These are phyloP conservation scores for Mythimna albipuncta DNA, from an alignment of 2,888 invertebrate genomes.

Conservation along the genomic window DNA sequence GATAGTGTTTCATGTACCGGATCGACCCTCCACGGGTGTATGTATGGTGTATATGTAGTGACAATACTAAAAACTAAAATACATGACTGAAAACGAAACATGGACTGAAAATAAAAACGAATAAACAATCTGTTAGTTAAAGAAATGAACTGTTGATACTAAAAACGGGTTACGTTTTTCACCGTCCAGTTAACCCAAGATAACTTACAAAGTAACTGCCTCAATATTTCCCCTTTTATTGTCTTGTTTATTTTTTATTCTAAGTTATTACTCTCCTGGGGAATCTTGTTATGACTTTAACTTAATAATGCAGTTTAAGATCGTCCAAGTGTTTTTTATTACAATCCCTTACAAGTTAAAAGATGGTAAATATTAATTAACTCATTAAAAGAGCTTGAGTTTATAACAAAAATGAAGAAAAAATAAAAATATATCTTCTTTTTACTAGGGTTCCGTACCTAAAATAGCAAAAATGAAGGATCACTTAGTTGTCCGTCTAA, in stretches of 20 bases:
- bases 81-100: too few relatives aligned
- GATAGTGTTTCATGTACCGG: too few relatives aligned
- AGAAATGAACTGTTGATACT: slow-evolving; percentile 36
- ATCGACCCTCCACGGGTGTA: too few relatives aligned
- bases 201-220: slow-evolving; percentile 39
- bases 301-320: slow-evolving; percentile 45
- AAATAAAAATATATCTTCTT: background rate
- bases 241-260: slow-evolving; percentile 54
- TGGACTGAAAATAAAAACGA: slow-evolving; percentile 2
- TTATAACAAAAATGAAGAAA: slow-evolving; percentile 7
- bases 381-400: slow-evolving; percentile 12
- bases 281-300: slow-evolving; percentile 41
- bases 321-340: slow-evolving; percentile 19
- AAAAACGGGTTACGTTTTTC: slow-evolving; percentile 25
- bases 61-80: too few relatives aligned
- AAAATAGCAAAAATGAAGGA: too few relatives aligned
- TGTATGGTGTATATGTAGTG: too few relatives aligned
- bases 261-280: slow-evolving; percentile 44
- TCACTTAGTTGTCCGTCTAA: too few relatives aligned
- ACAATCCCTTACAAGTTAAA: background rate
- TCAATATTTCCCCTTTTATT: slow-evolving; percentile 57
- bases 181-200: slow-evolving; percentile 6
- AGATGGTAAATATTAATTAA: slow-evolving; percentile 10
- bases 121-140: slow-evolving; percentile 12
- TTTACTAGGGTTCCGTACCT: background rate